These are phyloP conservation scores for Eurytoma californica DNA, from an alignment of 2,888 invertebrate species.

Conservation along the genomic window DNA sequence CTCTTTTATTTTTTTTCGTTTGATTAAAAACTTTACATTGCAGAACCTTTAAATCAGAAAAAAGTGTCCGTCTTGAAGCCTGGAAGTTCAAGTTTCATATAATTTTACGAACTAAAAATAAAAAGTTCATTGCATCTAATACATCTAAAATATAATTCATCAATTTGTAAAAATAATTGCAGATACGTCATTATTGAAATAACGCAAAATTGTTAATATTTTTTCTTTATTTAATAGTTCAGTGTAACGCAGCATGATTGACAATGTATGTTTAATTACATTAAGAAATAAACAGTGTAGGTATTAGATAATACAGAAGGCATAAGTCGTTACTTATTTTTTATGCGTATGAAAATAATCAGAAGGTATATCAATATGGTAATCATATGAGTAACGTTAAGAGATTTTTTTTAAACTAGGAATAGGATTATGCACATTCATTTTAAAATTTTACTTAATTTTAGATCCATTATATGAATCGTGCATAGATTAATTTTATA, in stretches of 20 bases:
- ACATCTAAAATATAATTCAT: neutral
- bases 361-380: conserved; percentile 6
- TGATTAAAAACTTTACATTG: conserved; percentile 19
- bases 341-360: conserved; percentile 27
- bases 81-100: conserved; percentile 27
- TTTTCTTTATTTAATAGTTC: conserved; percentile 19
- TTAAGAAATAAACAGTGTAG: conserved; percentile 42
- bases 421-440: conserved; percentile 10
- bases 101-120: conserved; percentile 20
- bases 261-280: conserved; percentile 47
- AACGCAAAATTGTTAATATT: conserved; percentile 27
- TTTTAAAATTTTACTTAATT: conserved; percentile 29
- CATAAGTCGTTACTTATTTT: conserved; percentile 49
- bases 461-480: conserved; percentile 19
- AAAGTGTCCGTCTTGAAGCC: conserved; percentile 32
- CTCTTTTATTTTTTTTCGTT: conserved; percentile 5
- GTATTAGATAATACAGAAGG: conserved; percentile 44
- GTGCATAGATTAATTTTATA: neutral
- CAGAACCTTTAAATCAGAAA: conserved; percentile 19
- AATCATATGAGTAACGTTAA: conserved; percentile 15
- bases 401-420: conserved; percentile 1
- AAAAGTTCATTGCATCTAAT: conserved; percentile 4
- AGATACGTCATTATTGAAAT: conserved; percentile 18
- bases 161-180: conserved; percentile 8
- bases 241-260: conserved; percentile 39